Base-by-base conservation (phyloP, 2,113 vertebrate genomes). In the Planiliza haematocheilus region DNA sequence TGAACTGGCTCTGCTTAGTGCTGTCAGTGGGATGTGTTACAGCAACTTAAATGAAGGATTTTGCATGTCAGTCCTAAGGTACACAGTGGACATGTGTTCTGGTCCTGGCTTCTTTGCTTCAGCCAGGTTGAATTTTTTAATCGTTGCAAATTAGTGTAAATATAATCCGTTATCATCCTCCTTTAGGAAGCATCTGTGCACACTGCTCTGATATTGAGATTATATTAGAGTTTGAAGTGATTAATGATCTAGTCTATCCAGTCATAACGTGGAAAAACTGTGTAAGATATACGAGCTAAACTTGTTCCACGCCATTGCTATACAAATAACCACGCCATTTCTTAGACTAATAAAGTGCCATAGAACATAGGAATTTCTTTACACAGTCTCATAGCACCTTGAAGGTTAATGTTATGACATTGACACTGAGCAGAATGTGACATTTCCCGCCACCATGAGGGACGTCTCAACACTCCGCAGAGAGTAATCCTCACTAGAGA, bases 371-470 rank as follows among this genome's bases (percentile, higher is more conserved):
- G 62, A 34, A 62, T 16, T 36, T 72, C 62, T 53, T 56, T 34
- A 16, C n/a, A 42, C 9, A 56, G 52, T 81, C 46, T 70, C n/a
- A 39, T 51, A 41, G 21, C 58, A 43, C 60, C 58, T 57, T 77
- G 59, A 83, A 84, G 58, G 61, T 49, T 61, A 70, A 70, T 17
- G 13, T 42, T 63, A 10, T 81, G 88, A 87, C 88, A 79, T 82
- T 89, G 88, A 82, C 85, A 85, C 61, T n/a, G 56, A 84, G 61
- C 60, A 67, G 80, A 86, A 83, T 77, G 75, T 89, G 85, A 83
- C 85, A 82, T 82, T 82, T 82, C 71, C 69, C 48, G 48, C 39
- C 53, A 70, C 53, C 62, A 36, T 60, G 62, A 77, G 85, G 80
- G 74, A 77, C 51, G 50, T 71, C 70, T 77, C 68, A 48, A 4